These are phyloP conservation scores for Ellobium chinense DNA, from an alignment of 2,888 invertebrate species.

Conservation along the genomic window DNA sequence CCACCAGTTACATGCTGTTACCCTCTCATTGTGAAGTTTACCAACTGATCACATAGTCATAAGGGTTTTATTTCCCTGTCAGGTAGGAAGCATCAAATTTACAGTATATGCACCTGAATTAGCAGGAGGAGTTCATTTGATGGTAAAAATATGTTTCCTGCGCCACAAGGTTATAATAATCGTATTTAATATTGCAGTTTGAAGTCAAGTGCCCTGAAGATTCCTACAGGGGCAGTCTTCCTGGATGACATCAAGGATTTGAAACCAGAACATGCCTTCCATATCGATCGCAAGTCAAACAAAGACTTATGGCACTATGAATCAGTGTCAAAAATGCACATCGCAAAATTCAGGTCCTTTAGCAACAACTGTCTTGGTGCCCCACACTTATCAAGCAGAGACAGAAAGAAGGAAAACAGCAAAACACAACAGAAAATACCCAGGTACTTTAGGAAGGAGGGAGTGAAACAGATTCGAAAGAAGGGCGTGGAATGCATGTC, in stretches of 20 bases:
- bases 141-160: too few species aligned
- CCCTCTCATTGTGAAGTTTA: too few species aligned
- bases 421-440: constrained; percentile 46
- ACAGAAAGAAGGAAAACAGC: constrained; percentile 34
- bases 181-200: constrained; percentile 1
- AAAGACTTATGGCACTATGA: constrained; percentile 73
- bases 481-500: background rate
- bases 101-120: too few species aligned
- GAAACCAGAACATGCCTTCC: constrained; percentile 68
- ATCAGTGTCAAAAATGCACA: constrained; percentile 73
- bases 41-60: too few species aligned
- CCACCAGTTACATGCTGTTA: too few species aligned
- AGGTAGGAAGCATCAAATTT: too few species aligned
- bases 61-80: too few species aligned
- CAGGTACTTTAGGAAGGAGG: constrained; percentile 67
- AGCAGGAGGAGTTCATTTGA: too few species aligned
- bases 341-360: constrained; percentile 65
- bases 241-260: constrained; percentile 69
- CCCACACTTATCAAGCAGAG: constrained; percentile 18
- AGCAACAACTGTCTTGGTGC: constrained; percentile 41
- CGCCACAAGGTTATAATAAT: too few species aligned
- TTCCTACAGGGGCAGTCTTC: constrained; percentile 52
- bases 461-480: constrained; percentile 10
- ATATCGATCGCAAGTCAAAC: constrained; percentile 74
- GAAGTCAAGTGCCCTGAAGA: background rate